Evolutionary conservation across 1,140 invertebrate genomes (phyloP).

Genomic region (Cepaea nemoralis): DNA sequence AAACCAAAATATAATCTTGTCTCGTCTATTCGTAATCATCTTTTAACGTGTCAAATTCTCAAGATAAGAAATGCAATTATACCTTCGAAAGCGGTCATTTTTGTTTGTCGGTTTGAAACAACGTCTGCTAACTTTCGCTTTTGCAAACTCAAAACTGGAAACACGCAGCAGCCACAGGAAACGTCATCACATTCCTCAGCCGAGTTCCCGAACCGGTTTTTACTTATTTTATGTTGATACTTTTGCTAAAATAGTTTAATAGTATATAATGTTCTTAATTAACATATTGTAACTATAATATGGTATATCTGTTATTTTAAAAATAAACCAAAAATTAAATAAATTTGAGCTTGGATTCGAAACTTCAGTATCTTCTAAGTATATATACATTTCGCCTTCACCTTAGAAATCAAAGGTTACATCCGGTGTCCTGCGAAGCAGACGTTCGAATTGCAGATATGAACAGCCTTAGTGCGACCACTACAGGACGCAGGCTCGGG

Average conservation of each 20-base stretch:
- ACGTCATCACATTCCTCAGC: not conserved
- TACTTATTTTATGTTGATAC: not conserved
- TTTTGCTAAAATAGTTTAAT: not conserved
- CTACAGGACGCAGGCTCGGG: not conserved
- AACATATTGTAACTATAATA: not conserved
- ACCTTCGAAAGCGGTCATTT: conserved; percentile 1
- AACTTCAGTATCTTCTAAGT: not conserved
- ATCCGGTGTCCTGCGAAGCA: not conserved
- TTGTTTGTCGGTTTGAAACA: not conserved
- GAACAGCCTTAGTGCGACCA: not conserved
- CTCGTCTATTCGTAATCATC: too few species aligned
- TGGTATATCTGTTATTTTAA: not conserved
- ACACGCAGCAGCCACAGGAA: not conserved
- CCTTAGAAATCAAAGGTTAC: not conserved
- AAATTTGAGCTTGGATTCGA: not conserved
- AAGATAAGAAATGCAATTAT: not conserved
- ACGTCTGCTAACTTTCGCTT: not conserved
- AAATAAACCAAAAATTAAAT: not conserved
- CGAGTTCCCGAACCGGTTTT: not conserved
- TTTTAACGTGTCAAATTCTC: too few species aligned
- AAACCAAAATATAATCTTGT: too few species aligned
- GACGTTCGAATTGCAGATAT: not conserved
- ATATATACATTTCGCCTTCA: not conserved
- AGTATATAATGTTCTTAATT: not conserved
- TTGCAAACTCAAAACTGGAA: not conserved